A percentile compares a stretch with the other conserved stretches of the same genome.
Conservation (phyloP, 2,888 invertebrate species). For the Apamea monoglypha region DNA sequence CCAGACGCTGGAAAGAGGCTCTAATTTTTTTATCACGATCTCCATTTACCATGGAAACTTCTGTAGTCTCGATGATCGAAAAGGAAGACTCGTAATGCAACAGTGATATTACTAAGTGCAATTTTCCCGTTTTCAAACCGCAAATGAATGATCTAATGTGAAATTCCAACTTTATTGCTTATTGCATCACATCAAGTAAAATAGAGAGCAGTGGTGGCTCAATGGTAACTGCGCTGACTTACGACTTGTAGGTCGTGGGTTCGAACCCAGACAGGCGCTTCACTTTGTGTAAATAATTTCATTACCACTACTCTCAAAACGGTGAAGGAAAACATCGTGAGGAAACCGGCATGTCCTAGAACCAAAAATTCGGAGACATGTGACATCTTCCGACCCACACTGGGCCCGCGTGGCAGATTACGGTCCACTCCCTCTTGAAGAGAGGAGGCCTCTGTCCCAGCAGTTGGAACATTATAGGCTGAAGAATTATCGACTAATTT, state of each 20-base stretch:
- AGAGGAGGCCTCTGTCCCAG: too few species aligned
- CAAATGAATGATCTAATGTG: slow-evolving; percentile 2
- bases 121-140: neutral
- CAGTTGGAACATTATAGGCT: too few species aligned
- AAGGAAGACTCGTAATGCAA: neutral
- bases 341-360: too few species aligned
- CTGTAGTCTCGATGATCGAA: neutral
- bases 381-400: too few species aligned
- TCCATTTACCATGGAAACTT: neutral
- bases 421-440: too few species aligned
- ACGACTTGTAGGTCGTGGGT: neutral
- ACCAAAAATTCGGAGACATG: too few species aligned
- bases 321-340: too few species aligned
- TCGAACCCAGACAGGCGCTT: neutral
- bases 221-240: neutral
- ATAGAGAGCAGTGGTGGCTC: neutral
- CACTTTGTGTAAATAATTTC: neutral
- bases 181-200: neutral
- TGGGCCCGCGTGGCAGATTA: too few species aligned
- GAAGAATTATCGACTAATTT: neutral
- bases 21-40: neutral
- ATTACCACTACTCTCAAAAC: too few species aligned
- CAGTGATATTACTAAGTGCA: neutral
- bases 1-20: neutral
- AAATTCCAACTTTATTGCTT: neutral